Conservation (phyloP, 2,888 invertebrate species). For the Pseudeuparius sepicola region DNA sequence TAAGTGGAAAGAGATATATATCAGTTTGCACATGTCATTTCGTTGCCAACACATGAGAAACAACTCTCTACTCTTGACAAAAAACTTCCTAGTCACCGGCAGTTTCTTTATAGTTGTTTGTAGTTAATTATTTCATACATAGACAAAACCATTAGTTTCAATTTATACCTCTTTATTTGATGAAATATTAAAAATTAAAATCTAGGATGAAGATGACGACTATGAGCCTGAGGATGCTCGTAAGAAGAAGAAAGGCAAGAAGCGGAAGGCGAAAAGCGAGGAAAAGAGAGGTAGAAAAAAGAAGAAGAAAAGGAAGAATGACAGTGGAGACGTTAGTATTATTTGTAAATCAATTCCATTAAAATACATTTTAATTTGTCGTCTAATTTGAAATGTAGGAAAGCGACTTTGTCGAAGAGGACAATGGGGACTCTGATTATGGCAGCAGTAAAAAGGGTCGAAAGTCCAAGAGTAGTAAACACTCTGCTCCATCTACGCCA, state of each 20-base stretch:
- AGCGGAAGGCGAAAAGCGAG: slow-evolving; percentile 82
- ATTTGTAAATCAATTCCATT: too few relatives aligned
- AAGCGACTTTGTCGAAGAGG: slow-evolving; percentile 61
- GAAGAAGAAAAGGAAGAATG: slow-evolving; percentile 90
- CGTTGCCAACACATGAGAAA: too few relatives aligned
- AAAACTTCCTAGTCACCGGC: too few relatives aligned
- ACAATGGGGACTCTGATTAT: slow-evolving; percentile 67
- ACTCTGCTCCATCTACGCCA: slow-evolving; percentile 39
- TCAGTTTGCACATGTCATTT: too few relatives aligned
- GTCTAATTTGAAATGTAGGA: slow-evolving; percentile 44
- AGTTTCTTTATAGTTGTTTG: too few relatives aligned
- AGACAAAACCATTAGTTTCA: too few relatives aligned
- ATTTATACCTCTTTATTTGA: too few relatives aligned
- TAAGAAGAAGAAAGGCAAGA: slow-evolving; percentile 89
- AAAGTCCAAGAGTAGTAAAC: slow-evolving; percentile 43
- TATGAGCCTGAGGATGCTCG: slow-evolving; percentile 75
- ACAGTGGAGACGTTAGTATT: slow-evolving; percentile 66
- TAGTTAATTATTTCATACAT: too few relatives aligned
- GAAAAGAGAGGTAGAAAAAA: slow-evolving; percentile 89
- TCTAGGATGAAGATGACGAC: slow-evolving; percentile 73
- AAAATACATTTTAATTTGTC: neutral
- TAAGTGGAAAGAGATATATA: too few relatives aligned
- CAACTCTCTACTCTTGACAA: too few relatives aligned
- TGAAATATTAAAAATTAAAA: slow-evolving; percentile 9
- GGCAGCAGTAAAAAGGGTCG: slow-evolving; percentile 59